Conservation (phyloP, 2,888 invertebrate genomes). For the Stenichneumon culpator region DNA sequence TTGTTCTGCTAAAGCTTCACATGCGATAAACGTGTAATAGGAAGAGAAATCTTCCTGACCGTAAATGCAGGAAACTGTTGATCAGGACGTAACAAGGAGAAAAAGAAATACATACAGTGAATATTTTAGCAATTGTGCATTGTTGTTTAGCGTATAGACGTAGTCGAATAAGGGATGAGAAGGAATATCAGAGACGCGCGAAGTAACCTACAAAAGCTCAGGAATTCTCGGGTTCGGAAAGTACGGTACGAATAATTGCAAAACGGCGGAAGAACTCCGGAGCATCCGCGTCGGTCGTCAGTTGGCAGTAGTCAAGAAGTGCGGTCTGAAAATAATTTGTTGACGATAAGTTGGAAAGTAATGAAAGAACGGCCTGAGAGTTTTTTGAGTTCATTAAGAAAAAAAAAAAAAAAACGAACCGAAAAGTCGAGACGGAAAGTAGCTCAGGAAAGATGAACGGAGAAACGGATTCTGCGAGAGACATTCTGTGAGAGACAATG, state of each 20-base stretch:
- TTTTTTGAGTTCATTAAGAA: slow-evolving; percentile 55
- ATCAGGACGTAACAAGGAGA: background rate
- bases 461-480: slow-evolving; percentile 13
- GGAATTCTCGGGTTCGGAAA: slow-evolving; percentile 31
- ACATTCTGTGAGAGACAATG: slow-evolving; percentile 29
- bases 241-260: slow-evolving; percentile 31
- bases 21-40: too few relatives aligned
- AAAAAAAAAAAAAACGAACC: slow-evolving; percentile 31
- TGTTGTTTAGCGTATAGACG: background rate
- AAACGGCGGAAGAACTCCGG: slow-evolving; percentile 43
- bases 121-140: too few relatives aligned
- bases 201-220: slow-evolving; percentile 42
- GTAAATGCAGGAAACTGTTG: background rate
- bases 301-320: slow-evolving; percentile 26
- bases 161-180: background rate
- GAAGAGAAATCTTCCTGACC: too few relatives aligned
- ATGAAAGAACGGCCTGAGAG: slow-evolving; percentile 46
- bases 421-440: slow-evolving; percentile 11
- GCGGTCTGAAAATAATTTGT: slow-evolving; percentile 38
- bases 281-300: slow-evolving; percentile 16
- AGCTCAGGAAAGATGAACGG: background rate
- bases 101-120: too few relatives aligned
- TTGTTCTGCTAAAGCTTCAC: background rate
- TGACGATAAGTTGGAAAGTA: slow-evolving; percentile 58
- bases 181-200: background rate